These are phyloP conservation scores for Pelmatolapia mariae DNA, from an alignment of 2,113 vertebrate species.

Conservation along the genomic window DNA sequence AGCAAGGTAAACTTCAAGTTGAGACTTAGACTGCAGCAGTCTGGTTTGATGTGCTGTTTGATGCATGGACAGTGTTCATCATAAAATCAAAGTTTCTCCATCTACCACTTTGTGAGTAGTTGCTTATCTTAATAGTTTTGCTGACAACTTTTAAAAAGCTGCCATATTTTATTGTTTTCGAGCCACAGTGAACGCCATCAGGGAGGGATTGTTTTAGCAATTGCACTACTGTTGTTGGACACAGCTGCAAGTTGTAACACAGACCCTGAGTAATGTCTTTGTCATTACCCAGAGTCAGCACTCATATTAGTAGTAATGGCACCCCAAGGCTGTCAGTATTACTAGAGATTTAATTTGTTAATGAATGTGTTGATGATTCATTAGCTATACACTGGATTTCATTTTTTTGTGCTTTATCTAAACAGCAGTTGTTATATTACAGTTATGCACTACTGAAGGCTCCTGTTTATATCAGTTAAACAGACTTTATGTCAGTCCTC, in stretches of 20 bases:
- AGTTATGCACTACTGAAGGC: neutral
- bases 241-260: neutral
- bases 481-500: neutral
- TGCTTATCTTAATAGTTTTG: neutral
- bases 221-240: neutral
- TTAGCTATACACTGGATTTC: neutral
- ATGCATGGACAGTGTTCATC: neutral
- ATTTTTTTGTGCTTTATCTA: neutral
- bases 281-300: neutral
- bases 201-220: neutral
- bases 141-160: neutral
- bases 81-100: neutral
- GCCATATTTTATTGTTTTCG: neutral
- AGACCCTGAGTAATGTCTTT: neutral
- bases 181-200: neutral
- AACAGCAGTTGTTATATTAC: neutral
- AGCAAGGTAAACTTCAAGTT: slow-evolving; percentile 79
- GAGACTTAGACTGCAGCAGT: neutral
- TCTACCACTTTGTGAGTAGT: neutral
- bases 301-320: neutral
- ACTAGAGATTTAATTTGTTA: neutral
- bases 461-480: slow-evolving; percentile 1
- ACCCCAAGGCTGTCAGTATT: neutral
- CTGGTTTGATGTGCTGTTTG: neutral
- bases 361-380: neutral